Evolutionary conservation across 2,113 vertebrate genomes (phyloP).

Genomic region (Ammospiza caudacuta): DNA sequence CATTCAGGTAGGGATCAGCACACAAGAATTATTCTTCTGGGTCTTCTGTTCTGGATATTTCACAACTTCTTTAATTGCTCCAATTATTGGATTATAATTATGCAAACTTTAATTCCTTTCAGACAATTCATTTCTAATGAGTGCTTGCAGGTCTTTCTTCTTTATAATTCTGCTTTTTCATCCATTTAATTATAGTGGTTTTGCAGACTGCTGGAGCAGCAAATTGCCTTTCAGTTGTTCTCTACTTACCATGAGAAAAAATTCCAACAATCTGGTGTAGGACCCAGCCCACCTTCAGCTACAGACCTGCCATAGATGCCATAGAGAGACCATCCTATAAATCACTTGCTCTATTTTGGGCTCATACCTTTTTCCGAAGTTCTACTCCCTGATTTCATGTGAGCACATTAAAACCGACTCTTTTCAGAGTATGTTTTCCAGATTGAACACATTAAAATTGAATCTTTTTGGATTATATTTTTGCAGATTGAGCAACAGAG

Average conservation of each 20-base stretch:
- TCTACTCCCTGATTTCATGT: neutral
- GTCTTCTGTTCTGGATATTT: neutral
- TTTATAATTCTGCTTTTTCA: neutral
- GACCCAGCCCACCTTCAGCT: neutral
- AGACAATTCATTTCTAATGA: neutral
- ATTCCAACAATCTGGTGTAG: neutral
- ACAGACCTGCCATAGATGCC: fast-evolving
- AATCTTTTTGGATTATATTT: neutral
- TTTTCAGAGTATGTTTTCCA: neutral
- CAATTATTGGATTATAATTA: constrained; percentile 32
- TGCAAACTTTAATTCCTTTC: neutral
- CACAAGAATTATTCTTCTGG: neutral
- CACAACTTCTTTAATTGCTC: neutral
- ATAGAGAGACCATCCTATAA: neutral
- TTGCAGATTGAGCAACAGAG: neutral
- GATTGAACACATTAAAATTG: neutral
- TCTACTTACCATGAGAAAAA: neutral
- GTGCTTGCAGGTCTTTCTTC: neutral
- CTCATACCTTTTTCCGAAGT: neutral
- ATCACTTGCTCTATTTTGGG: neutral
- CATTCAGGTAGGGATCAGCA: neutral
- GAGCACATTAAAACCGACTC: neutral
- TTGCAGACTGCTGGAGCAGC: neutral
- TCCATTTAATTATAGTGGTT: constrained; percentile 30
- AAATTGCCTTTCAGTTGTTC: neutral